Percentiles rank a stretch among this genome's conserved stretches.
Evolutionary conservation across 2,113 vertebrate species (phyloP).

Genomic region (Ondatra zibethicus): DNA sequence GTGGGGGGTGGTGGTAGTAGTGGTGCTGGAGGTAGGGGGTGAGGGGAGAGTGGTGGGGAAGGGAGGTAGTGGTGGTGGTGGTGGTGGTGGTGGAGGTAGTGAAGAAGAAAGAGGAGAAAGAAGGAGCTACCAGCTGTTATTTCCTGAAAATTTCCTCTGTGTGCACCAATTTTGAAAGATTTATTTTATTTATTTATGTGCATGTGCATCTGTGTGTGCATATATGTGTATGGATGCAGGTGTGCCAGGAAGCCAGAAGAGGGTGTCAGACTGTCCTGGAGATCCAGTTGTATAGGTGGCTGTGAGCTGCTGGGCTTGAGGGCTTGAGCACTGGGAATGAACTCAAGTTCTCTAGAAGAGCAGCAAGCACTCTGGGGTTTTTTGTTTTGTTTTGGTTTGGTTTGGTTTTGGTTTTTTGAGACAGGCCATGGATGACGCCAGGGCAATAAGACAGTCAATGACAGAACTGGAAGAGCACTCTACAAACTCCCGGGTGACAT

Average conservation of each 20-base stretch:
- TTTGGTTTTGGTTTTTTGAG: background rate
- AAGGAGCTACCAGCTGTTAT: too few relatives aligned
- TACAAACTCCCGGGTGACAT: background rate
- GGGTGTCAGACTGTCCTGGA: background rate
- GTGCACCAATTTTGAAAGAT: background rate
- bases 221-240: background rate
- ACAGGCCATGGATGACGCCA: background rate
- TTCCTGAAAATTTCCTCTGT: too few relatives aligned
- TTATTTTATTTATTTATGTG: background rate
- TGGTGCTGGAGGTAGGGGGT: accelerated
- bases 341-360: background rate
- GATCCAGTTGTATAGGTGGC: background rate
- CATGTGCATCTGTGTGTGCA: background rate
- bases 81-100: accelerated
- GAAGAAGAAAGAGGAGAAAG: background rate
- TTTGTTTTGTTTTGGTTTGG: too few relatives aligned
- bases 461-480: background rate
- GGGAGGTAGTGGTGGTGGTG: accelerated
- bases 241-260: background rate
- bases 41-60: accelerated
- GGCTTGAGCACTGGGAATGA: background rate
- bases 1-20: accelerated
- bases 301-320: too few relatives aligned
- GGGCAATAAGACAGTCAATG: background rate
- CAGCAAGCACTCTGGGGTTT: background rate